Conservation (phyloP, 2,888 invertebrate genomes). For the Papilio protenor region DNA sequence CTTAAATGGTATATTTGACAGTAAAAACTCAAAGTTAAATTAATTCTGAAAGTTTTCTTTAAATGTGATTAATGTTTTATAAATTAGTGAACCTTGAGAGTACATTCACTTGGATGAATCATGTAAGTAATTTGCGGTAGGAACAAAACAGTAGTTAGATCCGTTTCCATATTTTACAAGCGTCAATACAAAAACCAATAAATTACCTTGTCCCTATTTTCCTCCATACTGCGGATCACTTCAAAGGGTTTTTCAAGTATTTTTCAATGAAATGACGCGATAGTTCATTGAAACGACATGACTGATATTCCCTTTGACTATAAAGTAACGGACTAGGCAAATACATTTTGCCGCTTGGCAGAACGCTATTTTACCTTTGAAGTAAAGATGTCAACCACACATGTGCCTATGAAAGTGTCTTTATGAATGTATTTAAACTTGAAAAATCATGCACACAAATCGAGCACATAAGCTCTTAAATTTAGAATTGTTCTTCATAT, state of each 20-base stretch:
- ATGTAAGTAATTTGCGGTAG: neutral
- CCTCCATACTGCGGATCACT: slow-evolving; percentile 7
- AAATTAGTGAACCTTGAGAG: neutral
- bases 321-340: slow-evolving; percentile 3
- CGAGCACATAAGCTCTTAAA: neutral
- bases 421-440: no score
- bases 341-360: neutral
- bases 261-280: slow-evolving; percentile 27
- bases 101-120: slow-evolving; percentile 9
- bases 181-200: slow-evolving; percentile 12
- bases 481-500: neutral
- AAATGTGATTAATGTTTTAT: neutral
- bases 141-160: neutral
- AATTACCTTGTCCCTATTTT: slow-evolving; percentile 15
- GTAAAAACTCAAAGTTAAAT: no score
- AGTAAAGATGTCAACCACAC: no score
- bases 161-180: neutral
- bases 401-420: neutral
- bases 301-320: slow-evolving; percentile 9
- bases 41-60: no score
- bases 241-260: slow-evolving; percentile 17
- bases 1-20: no score
- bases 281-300: slow-evolving; percentile 31
- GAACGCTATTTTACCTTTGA: neutral
- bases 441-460: neutral